Conservation (phyloP, 2,797 vertebrate species). For the Falco novaeseelandiae region DNA sequence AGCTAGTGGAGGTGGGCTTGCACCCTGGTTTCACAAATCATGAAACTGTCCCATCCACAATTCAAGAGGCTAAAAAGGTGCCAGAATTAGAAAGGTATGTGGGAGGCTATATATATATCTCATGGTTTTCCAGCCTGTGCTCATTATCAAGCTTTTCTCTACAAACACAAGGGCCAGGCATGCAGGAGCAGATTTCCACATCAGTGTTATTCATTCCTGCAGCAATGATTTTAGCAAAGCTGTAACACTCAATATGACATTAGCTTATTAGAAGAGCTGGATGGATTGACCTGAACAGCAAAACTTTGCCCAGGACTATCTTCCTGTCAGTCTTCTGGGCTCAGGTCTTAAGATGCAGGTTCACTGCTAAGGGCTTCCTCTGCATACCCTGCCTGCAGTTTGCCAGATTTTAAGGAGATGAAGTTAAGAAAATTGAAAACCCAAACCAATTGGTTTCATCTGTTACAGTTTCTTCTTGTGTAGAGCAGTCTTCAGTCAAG, state of each 20-base stretch:
- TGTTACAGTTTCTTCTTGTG: neutral
- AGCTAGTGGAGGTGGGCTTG: neutral
- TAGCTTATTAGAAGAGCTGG: neutral
- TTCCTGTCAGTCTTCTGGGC: neutral
- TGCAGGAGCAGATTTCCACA: neutral
- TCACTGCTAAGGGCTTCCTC: neutral
- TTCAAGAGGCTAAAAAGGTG: neutral
- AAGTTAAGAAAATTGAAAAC: neutral
- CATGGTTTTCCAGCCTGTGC: neutral
- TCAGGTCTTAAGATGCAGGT: neutral
- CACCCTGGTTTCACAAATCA: neutral
- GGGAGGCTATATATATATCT: neutral
- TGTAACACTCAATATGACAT: neutral
- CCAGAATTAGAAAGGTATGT: slow-evolving; percentile 20
- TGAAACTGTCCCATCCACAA: neutral
- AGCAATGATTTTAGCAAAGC: neutral
- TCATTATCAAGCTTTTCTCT: neutral
- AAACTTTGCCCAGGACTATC: neutral
- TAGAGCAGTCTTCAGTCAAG: neutral
- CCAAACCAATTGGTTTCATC: neutral
- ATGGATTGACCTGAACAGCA: neutral
- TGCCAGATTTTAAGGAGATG: neutral
- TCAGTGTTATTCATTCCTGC: neutral
- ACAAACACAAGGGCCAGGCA: neutral
- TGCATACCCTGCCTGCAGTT: neutral